Conservation (phyloP, 2,888 invertebrate genomes). For the Scrobipalpa costella region DNA sequence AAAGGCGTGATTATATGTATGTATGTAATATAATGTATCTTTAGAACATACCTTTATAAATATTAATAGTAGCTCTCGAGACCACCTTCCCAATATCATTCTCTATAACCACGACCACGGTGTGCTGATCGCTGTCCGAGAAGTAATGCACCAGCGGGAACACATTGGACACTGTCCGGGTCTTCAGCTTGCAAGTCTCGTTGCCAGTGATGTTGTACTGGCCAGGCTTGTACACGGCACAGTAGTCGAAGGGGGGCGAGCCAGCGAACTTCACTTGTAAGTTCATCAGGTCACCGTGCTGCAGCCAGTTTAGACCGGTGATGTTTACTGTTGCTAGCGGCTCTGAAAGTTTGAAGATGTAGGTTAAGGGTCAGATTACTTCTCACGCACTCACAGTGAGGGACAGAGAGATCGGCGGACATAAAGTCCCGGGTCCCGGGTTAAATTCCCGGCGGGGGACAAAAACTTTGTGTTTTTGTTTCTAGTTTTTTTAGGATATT, state of each 20-base stretch:
- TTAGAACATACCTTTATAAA: conserved; percentile 87
- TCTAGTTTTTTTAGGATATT: too few species aligned
- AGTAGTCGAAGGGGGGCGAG: conserved; percentile 87
- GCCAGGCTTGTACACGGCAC: conserved; percentile 84
- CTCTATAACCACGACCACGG: conserved; percentile 88
- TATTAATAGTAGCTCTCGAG: conserved; percentile 87
- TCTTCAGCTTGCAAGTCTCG: conserved; percentile 83
- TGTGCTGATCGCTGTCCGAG: conserved; percentile 85
- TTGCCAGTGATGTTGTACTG: conserved; percentile 87
- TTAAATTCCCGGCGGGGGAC: too few species aligned
- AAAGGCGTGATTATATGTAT: too few species aligned
- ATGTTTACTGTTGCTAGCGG: conserved; percentile 86
- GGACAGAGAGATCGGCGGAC: too few species aligned
- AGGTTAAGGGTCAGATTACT: too few species aligned
- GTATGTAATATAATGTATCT: too few species aligned
- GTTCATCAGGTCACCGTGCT: conserved; percentile 88
- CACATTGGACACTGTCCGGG: conserved; percentile 72
- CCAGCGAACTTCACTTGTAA: conserved; percentile 88
- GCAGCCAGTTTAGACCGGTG: conserved; percentile 90
- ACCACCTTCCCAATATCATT: conserved; percentile 88
- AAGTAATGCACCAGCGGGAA: conserved; percentile 87
- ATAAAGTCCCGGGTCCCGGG: too few species aligned
- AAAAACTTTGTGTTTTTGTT: too few species aligned
- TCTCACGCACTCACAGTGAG: too few species aligned
- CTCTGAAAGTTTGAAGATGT: conserved; percentile 71